Evolutionary conservation across 2,797 vertebrate genomes (phyloP).

Genomic region (Tragelaphus oryx): DNA sequence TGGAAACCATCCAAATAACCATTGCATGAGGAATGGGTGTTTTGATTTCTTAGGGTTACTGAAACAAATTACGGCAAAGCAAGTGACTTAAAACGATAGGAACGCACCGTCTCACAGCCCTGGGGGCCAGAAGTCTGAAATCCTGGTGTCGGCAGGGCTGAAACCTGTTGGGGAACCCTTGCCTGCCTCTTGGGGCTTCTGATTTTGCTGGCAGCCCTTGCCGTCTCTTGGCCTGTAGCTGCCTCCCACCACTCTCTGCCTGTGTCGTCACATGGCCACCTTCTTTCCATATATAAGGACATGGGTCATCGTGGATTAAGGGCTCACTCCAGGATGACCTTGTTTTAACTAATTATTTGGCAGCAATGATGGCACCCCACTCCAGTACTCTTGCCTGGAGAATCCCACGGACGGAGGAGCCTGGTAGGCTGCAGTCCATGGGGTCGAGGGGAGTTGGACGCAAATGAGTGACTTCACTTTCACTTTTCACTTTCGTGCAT

Average conservation of each 20-base stretch:
- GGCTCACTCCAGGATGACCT: too few species aligned
- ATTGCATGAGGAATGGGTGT: accelerated
- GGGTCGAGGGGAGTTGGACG: too few species aligned
- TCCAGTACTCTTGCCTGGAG: too few species aligned
- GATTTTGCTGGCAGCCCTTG: neutral
- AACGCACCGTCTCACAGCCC: accelerated
- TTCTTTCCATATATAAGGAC: neutral
- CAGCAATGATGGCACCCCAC: too few species aligned
- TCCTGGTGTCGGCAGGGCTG: neutral
- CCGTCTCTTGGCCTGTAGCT: accelerated
- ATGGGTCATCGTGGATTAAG: accelerated
- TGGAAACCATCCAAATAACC: neutral
- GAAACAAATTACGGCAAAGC: neutral
- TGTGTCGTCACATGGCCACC: accelerated
- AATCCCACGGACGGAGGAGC: too few species aligned
- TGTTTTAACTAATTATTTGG: neutral
- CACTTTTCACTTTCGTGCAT: too few species aligned
- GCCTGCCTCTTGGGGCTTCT: neutral
- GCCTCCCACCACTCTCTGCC: neutral
- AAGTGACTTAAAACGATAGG: neutral
- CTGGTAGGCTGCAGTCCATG: too few species aligned
- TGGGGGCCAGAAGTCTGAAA: neutral
- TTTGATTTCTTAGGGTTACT: neutral
- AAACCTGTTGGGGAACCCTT: neutral
- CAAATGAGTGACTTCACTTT: neutral